A percentile compares a stretch with the other conserved stretches of the same genome.
These are phyloP conservation scores for Riparia riparia DNA, from an alignment of 2,113 vertebrate genomes.

Conservation along the genomic window DNA sequence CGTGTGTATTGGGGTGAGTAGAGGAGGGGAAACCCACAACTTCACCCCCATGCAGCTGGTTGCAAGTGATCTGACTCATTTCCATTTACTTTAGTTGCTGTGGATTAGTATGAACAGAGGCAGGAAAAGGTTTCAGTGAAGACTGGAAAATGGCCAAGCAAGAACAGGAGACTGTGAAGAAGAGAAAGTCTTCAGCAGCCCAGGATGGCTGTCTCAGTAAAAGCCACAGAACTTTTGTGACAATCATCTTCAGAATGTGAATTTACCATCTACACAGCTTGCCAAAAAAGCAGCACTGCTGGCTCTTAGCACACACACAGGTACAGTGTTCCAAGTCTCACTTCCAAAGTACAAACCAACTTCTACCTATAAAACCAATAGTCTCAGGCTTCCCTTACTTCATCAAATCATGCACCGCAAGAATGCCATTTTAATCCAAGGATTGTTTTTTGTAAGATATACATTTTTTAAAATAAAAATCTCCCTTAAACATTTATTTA, in stretches of 20 bases:
- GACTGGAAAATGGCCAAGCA: not conserved
- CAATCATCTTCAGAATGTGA: not conserved
- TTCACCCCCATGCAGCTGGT: not conserved
- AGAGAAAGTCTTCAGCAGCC: not conserved
- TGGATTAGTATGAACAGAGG: not conserved
- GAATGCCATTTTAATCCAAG: not conserved
- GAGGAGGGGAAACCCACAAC: not conserved
- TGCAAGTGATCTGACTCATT: not conserved
- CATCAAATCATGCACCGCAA: not conserved
- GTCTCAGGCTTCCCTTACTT: not conserved
- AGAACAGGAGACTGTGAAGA: not conserved
- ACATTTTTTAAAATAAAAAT: not conserved
- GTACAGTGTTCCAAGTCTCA: not conserved
- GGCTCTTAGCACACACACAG: not conserved
- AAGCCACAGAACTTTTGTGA: not conserved
- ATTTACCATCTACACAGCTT: not conserved
- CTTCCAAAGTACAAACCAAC: not conserved
- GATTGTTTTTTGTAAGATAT: not conserved
- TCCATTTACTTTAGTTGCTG: not conserved
- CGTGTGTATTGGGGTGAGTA: accelerated
- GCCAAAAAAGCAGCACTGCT: not conserved
- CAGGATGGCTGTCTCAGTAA: not conserved
- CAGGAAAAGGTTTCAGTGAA: not conserved
- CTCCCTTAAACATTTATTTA: not conserved
- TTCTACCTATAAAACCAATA: not conserved